Base-by-base conservation (phyloP, 1,140 invertebrate genomes). In the Monomorium pharaonis region DNA sequence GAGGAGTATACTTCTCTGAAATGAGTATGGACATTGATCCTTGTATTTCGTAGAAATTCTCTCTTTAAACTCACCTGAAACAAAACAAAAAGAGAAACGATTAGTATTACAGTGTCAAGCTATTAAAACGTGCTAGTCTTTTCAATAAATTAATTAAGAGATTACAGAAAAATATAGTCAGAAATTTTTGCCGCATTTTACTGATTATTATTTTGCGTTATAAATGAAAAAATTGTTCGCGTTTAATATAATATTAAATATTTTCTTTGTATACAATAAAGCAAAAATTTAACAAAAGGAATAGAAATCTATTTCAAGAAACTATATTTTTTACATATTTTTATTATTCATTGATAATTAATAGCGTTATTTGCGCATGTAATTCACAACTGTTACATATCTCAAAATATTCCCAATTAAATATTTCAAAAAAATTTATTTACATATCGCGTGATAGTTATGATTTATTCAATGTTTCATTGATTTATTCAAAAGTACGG, bases 21-120 rank as follows among this genome's bases (percentile, higher is more conserved):
- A 33, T 27, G 56, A 10, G 18, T 7, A 9, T 24, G 69, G 7
- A 24, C 27, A 27, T 21, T n/a, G 37, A 63, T 18, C 27, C 1
- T 30, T 21, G 44, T 18, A 44, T 49, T 56, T n/a, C 16, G 6
- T 27, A 54, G 30, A 67, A 62, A 21, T 56, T 3, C 42, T 51
- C 37, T 37, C 51, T 42, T 47, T 54, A 12, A 12, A 88, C 91
- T 91, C 84, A 91, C 91, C 91, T 92, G 86, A 62, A 92, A 92
- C 91, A 89, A 44, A 91, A 85, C n/a, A 58, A 62, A 24, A 81
- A 74, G 69, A 16, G 69, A 27, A 69, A 54, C 21, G 0, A 21
- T 90, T 42, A 86, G 42, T 54, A 14, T 58, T 49, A 49, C 10
- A 58, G 24, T 9, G 49, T 85, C 75, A 89, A 75, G 27, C 27